Evolutionary conservation across 2,113 vertebrate genomes (phyloP), one percentile per base, ranked within the genome.

Genomic region (Rostratula benghalensis): DNA sequence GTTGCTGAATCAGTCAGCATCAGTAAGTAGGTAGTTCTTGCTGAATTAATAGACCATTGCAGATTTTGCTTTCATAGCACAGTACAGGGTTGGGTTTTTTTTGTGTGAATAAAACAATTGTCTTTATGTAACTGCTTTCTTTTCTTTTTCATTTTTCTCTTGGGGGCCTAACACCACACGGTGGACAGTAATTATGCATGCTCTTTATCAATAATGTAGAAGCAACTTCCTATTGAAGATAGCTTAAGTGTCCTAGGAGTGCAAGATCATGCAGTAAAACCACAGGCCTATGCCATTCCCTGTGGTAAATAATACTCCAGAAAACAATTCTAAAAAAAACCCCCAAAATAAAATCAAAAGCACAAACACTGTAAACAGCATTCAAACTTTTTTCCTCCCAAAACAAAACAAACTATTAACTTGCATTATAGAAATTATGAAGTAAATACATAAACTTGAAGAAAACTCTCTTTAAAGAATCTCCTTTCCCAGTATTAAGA

Each of bases 171-270:
- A 85, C 76, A 53, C 64, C 86, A 95, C 88, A 96, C 80, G 54
- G 37, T 85, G 43, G 59, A 76, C 64, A 96, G 87, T 81, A 98
- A 97, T 97, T 96, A 97, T 80, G 94, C 35, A 97, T 87, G 35
- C 82, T 89, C 43, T 87, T 93, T 78, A 90, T 96, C 33, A 95
- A 95, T 97, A 94, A 94, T 96, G 90, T 71, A 96, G 68, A 74
- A 92, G 46, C 5, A 96, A 43, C 50, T 93, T 74, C 25, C 79
- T 77, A 92, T 24, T 56, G 76, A 95, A 93, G 54, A 65, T 59
- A 89, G 25, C 33, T 51, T 68, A 83, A 89, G n/a, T 74, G 51
- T 87, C 63, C 56, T 90, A 85, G 11, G 37, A 90, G 43, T 57
- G 59, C 8, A 89, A 92, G 50, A 76, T 86, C 68, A 48, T 86